phyloP scores from a whole-genome alignment of 2,888 invertebrate species.

The Heliconius sara region DNA sequence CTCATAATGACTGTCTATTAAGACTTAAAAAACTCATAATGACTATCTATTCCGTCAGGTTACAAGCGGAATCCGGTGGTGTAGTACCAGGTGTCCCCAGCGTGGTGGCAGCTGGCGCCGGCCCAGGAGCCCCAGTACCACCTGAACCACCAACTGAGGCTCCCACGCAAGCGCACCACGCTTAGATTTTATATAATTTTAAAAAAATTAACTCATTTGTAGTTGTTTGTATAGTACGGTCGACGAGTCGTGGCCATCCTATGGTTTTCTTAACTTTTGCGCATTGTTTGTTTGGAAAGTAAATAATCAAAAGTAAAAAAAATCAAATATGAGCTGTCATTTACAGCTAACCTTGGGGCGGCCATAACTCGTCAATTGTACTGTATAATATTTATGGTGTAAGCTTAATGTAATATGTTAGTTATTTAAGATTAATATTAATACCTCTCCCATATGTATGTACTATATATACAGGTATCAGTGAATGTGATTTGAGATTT shows the following conservation, averaged over 20 bases:
- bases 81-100: not conserved
- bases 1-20: not conserved
- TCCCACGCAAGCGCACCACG: constrained; percentile 44
- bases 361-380: not conserved
- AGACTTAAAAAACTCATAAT: not conserved
- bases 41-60: constrained; percentile 50
- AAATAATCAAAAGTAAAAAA: not conserved
- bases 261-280: not conserved
- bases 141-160: constrained; percentile 39
- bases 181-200: constrained; percentile 23
- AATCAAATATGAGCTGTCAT: not conserved
- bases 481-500: not conserved
- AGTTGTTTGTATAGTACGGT: not conserved
- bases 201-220: not conserved
- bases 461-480: not conserved
- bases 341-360: no score
- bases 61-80: constrained; percentile 55
- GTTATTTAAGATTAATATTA: not conserved
- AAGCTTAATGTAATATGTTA: not conserved
- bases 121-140: constrained; percentile 38
- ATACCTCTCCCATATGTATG: not conserved
- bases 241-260: not conserved
- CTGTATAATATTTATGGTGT: not conserved
- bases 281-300: not conserved
- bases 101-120: constrained; percentile 39